Conservation (phyloP, 2,888 invertebrate species). For the Acronicta aceris region DNA sequence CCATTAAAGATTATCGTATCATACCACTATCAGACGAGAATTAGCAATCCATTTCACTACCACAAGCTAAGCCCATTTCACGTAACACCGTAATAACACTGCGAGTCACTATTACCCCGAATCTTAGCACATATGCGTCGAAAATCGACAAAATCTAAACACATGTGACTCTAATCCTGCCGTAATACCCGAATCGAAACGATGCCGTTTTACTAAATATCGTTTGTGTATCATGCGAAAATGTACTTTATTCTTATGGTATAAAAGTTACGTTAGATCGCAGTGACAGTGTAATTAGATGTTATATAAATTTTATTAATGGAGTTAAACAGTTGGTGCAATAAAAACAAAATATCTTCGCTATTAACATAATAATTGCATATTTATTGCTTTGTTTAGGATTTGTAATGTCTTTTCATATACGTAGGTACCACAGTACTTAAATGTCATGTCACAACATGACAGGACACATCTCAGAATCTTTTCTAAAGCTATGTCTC, state of each 20-base stretch:
- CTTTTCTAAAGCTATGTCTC: too few relatives aligned
- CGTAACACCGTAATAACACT: conserved; percentile 30
- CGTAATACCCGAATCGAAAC: conserved; percentile 70
- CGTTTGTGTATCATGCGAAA: conserved; percentile 38
- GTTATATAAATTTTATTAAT: conserved; percentile 70
- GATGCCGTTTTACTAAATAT: conserved; percentile 48
- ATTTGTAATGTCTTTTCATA: conserved; percentile 49
- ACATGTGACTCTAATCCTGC: conserved; percentile 69
- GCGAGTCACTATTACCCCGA: conserved; percentile 40
- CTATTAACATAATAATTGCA: conserved; percentile 50
- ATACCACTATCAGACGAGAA: background rate
- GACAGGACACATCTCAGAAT: too few relatives aligned
- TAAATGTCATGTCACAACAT: too few relatives aligned
- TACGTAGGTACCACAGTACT: background rate
- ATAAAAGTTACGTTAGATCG: conserved; percentile 42
- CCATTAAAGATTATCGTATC: too few relatives aligned
- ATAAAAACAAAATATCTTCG: conserved; percentile 67
- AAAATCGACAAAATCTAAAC: conserved; percentile 66
- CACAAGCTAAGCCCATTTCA: conserved; percentile 22
- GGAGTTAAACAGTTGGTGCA: conserved; percentile 72
- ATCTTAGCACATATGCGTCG: conserved; percentile 59
- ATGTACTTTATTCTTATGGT: conserved; percentile 40
- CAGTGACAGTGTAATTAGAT: conserved; percentile 67
- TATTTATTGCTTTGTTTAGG: conserved; percentile 56
- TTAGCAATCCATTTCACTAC: conserved; percentile 5